Evolutionary conservation across 2,888 invertebrate species (phyloP).

Genomic region (Beris chalybata): DNA sequence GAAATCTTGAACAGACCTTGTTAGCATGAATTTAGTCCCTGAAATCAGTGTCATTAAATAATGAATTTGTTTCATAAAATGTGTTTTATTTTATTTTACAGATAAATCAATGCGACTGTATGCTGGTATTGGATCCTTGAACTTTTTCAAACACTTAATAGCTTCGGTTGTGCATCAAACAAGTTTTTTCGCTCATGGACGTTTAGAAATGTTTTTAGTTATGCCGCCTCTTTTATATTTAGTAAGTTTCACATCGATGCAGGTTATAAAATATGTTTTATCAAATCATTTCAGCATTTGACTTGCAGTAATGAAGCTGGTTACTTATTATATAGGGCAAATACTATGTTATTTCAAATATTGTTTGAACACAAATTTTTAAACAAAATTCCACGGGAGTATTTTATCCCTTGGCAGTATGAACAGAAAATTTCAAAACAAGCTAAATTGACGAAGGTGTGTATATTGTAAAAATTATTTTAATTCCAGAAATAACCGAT

Average conservation of each 20-base stretch:
- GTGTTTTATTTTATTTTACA: constrained; percentile 46
- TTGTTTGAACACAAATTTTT: constrained; percentile 68
- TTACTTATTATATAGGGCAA: constrained; percentile 59
- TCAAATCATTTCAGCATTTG: constrained; percentile 57
- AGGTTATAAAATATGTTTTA: not conserved
- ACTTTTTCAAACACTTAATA: constrained; percentile 67
- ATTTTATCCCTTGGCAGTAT: constrained; percentile 67
- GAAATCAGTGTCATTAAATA: not conserved
- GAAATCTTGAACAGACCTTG: no score
- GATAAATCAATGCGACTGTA: constrained; percentile 65
- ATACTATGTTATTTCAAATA: constrained; percentile 67
- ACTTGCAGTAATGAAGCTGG: constrained; percentile 62
- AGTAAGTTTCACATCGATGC: constrained; percentile 55
- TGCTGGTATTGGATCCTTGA: constrained; percentile 56
- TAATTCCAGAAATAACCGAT: not conserved
- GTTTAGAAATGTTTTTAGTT: constrained; percentile 65
- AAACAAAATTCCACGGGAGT: constrained; percentile 63
- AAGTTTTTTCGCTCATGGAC: constrained; percentile 61
- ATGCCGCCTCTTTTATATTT: constrained; percentile 64
- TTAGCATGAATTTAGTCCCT: no score
- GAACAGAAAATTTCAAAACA: constrained; percentile 45
- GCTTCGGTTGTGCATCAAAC: constrained; percentile 64
- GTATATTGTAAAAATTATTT: constrained; percentile 13
- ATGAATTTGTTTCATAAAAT: constrained; percentile 1
- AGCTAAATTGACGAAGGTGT: constrained; percentile 48